phyloP scores from a whole-genome alignment of 2,113 vertebrate genomes.

The Tenebrosternarchus preto region DNA sequence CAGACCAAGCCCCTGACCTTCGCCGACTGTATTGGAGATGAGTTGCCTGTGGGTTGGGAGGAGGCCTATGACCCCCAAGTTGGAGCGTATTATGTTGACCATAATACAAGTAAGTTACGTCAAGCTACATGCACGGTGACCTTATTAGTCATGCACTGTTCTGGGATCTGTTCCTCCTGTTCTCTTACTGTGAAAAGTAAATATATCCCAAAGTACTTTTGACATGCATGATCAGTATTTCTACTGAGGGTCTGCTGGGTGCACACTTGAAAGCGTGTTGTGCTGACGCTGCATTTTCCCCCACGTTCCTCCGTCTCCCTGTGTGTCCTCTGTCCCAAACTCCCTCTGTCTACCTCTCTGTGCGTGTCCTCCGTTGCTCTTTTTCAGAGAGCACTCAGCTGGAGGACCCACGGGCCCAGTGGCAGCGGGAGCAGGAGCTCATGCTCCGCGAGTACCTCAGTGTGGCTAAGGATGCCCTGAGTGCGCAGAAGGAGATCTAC shows the following conservation, averaged over 20 bases:
- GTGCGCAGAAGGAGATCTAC: conserved; percentile 94
- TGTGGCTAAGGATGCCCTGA: conserved; percentile 90
- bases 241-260: no score
- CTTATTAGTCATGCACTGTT: background rate
- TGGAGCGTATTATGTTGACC: conserved; percentile 96
- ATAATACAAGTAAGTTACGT: conserved; percentile 91
- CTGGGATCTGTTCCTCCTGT: no score
- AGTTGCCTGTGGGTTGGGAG: conserved; percentile 96
- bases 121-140: background rate
- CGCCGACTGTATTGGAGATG: conserved; percentile 96
- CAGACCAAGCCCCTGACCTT: conserved; percentile 97
- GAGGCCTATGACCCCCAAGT: conserved; percentile 90
- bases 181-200: no score
- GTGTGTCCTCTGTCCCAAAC: background rate
- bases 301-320: no score
- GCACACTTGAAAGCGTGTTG: no score
- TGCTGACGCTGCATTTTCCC: no score
- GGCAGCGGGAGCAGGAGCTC: conserved; percentile 92
- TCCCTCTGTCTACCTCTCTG: background rate
- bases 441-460: conserved; percentile 96
- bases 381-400: conserved; percentile 87
- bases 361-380: background rate
- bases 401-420: conserved; percentile 94
- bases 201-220: no score
- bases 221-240: no score